These are phyloP conservation scores for Hormaphis cornu DNA, from an alignment of 1,140 invertebrate species.

Conservation along the genomic window DNA sequence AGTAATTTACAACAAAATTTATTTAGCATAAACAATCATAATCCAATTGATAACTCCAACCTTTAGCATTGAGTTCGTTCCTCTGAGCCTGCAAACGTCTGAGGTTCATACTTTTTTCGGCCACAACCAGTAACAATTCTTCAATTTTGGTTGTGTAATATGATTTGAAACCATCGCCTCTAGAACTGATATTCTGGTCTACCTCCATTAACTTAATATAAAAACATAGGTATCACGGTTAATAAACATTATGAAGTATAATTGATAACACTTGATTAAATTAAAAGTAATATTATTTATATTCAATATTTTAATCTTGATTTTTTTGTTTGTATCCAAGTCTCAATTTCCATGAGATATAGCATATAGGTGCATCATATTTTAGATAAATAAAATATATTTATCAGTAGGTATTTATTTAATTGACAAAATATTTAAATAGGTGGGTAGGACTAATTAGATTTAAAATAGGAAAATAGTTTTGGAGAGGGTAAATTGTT, in stretches of 20 bases:
- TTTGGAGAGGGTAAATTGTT: too few species aligned
- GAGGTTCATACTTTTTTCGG: constrained; percentile 96
- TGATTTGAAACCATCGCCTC: constrained; percentile 71
- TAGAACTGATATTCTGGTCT: not conserved
- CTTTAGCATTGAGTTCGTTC: constrained; percentile 99
- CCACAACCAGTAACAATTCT: constrained; percentile 87
- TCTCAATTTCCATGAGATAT: too few species aligned
- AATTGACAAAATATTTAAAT: too few species aligned
- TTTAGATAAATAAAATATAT: too few species aligned
- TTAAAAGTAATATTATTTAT: too few species aligned
- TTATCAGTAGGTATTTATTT: too few species aligned
- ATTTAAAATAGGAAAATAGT: too few species aligned
- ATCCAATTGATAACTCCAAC: constrained; percentile 43
- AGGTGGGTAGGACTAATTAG: too few species aligned
- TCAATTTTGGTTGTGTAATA: constrained; percentile 98
- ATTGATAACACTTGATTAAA: not conserved
- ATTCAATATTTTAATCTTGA: too few species aligned
- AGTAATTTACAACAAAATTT: not conserved
- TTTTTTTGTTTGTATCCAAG: too few species aligned
- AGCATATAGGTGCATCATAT: too few species aligned
- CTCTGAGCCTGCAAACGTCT: constrained; percentile 94
- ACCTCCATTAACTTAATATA: constrained; percentile 22
- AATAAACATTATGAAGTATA: not conserved
- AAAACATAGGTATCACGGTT: not conserved
- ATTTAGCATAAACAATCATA: not conserved